Base-by-base conservation (phyloP, 1,140 invertebrate species). In the Drosophila seguyi region DNA sequence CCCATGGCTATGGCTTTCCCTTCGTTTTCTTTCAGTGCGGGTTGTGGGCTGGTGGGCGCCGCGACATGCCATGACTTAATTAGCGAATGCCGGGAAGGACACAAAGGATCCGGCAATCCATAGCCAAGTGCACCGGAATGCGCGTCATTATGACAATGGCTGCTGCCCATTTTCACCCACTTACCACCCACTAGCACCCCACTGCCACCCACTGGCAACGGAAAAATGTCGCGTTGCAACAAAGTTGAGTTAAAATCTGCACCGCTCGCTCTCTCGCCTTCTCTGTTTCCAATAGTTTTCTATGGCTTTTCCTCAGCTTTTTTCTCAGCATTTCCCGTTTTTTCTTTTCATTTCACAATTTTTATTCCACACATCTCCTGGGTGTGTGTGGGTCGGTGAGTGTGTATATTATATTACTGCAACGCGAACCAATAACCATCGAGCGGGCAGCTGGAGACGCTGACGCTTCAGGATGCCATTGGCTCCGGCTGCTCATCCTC, bases 341-440 rank as follows among this genome's bases (percentile, higher is more conserved):
- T 44, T 77, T 66, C 53, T 73, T 85, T 84, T 80, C 76, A 86
- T 81, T 81, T 86, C 74, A 79, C 84, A 88, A 88, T 88, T 88
- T 88, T 88, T 88, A 84, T 88, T 75, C 80, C 62, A 66, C 69
- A 68, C 52, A 76, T 68, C 61, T 79, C 22, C 29, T 38, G 56
- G 25, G 27, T 65, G 45, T 67, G 63, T 60, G 36, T 38, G 16
- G 55, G 25, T 57, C 34, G 48, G 60, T 63, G 18, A 74, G 65
- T 79, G 62, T 83, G 66, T 86, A 79, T 86, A 79, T 90, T 85
- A 88, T 88, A 84, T 85, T 86, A 86, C 90, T 91, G 87, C 87
- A 80, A 80, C 82, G 86, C 87, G 86, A 90, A 90, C 86, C 86
- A 90, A 90, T 90, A 90, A 90, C 87, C 86, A 91, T 86, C 83